Evolutionary conservation across 2,797 vertebrate species (phyloP).

Genomic region (Hirundo rustica): DNA sequence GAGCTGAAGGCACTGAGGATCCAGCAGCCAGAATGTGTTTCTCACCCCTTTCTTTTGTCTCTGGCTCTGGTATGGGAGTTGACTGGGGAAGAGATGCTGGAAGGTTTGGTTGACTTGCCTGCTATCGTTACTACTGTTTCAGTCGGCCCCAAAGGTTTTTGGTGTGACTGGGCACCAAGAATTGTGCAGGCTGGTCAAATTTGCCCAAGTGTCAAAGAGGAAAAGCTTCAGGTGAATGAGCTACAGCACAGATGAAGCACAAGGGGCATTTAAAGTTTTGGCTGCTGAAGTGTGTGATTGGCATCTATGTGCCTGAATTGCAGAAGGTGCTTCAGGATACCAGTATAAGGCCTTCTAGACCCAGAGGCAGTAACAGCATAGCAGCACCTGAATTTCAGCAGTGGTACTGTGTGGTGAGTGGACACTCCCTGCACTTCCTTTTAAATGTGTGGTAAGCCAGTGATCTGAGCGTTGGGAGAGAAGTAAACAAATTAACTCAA

Average conservation of each 20-base stretch:
- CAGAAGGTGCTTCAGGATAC: not conserved
- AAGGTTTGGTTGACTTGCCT: not conserved
- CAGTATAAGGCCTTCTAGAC: not conserved
- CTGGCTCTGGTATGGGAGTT: not conserved
- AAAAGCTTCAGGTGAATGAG: not conserved
- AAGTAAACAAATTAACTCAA: not conserved
- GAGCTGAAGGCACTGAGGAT: not conserved
- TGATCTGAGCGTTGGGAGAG: not conserved
- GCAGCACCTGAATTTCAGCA: not conserved
- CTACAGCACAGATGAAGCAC: not conserved
- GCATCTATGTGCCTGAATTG: not conserved
- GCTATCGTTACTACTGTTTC: accelerated
- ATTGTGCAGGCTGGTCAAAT: not conserved
- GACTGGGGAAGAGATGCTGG: not conserved
- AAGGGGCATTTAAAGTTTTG: not conserved
- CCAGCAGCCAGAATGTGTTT: not conserved
- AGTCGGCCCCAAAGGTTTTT: not conserved
- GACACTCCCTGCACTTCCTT: not conserved
- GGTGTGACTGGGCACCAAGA: not conserved
- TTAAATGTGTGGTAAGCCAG: not conserved
- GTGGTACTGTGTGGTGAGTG: not conserved
- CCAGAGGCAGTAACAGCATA: not conserved
- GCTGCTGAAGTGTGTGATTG: not conserved
- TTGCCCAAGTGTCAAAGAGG: not conserved
- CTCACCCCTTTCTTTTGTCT: not conserved